These are phyloP conservation scores for Aldrovandia affinis DNA, from an alignment of 2,797 vertebrate genomes.

Conservation along the genomic window DNA sequence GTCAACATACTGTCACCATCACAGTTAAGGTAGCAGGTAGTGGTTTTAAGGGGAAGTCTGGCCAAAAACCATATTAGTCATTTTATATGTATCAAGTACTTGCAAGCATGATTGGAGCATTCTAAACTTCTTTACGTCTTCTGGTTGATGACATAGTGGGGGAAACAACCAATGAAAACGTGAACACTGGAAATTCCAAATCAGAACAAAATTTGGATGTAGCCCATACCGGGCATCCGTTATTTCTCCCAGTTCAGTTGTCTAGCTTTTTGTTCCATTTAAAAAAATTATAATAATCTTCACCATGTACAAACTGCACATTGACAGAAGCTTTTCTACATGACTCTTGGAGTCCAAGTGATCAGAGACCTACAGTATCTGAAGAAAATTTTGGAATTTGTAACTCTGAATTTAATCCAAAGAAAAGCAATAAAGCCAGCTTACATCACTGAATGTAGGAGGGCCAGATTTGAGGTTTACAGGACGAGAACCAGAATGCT, in stretches of 20 bases:
- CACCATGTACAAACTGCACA: not conserved
- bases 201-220: not conserved
- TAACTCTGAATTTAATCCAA: not conserved
- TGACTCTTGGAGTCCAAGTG: not conserved
- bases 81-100: not conserved
- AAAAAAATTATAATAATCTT: not conserved
- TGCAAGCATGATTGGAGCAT: not conserved
- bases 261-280: not conserved
- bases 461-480: not conserved
- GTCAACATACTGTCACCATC: conserved; percentile 15
- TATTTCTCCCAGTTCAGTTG: not conserved
- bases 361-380: not conserved
- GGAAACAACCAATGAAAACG: not conserved
- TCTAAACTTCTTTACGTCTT: not conserved
- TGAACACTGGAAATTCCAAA: not conserved
- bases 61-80: not conserved
- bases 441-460: not conserved
- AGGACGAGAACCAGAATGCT: not conserved
- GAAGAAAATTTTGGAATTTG: not conserved
- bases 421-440: not conserved
- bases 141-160: not conserved
- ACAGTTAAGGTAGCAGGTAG: conserved; percentile 6
- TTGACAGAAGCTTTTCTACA: not conserved
- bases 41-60: conserved; percentile 14
- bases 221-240: not conserved